Evolutionary conservation across 2,113 vertebrate genomes (phyloP).

Genomic region (Mastomys natalensis): DNA sequence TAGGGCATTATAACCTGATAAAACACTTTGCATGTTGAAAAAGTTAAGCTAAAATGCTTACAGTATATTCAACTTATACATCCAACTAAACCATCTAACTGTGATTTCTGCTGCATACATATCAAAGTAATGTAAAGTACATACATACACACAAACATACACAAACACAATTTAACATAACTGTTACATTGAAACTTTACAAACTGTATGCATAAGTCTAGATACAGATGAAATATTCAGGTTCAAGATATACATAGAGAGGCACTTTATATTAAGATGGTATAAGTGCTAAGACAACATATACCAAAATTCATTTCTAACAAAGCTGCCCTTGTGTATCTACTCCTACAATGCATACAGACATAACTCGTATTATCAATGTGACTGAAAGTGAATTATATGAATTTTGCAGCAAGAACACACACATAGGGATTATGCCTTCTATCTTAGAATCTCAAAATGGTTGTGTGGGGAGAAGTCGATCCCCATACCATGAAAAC

Average conservation of each 20-base stretch:
- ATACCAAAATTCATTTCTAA: background rate
- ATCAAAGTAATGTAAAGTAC: background rate
- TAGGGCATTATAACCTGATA: background rate
- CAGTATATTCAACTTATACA: background rate
- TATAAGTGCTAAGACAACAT: background rate
- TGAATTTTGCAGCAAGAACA: background rate
- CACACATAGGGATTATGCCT: background rate
- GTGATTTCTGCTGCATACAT: background rate
- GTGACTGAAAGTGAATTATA: background rate
- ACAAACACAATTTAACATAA: too few species aligned
- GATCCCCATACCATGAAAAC: background rate
- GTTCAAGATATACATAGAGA: background rate
- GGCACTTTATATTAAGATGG: background rate
- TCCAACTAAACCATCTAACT: background rate
- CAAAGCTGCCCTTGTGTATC: background rate
- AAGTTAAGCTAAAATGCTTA: background rate
- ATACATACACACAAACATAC: too few species aligned
- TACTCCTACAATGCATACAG: background rate
- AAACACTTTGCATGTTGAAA: background rate
- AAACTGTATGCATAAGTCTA: background rate
- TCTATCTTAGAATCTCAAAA: background rate
- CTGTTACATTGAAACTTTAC: background rate
- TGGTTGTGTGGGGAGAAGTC: background rate
- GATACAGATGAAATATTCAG: background rate
- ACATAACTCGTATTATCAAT: background rate